A percentile compares a stretch with the other conserved stretches of the same genome.
These are phyloP conservation scores for Achroia grisella DNA, from an alignment of 1,140 invertebrate genomes.

Conservation along the genomic window DNA sequence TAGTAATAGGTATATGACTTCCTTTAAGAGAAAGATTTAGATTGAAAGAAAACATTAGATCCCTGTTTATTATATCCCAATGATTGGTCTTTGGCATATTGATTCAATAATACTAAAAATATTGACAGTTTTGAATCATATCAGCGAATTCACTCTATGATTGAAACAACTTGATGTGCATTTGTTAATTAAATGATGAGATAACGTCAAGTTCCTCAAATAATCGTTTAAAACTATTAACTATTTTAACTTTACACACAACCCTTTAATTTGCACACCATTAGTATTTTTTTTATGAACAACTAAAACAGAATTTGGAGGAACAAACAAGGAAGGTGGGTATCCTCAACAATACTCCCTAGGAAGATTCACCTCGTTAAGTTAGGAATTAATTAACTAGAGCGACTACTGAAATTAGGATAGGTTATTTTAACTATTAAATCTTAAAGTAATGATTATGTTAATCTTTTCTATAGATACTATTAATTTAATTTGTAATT, in stretches of 20 bases:
- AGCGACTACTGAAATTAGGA: slow-evolving; percentile 59
- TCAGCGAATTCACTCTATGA: slow-evolving; percentile 15
- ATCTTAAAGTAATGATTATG: slow-evolving; percentile 67
- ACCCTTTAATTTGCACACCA: slow-evolving; percentile 72
- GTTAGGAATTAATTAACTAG: slow-evolving; percentile 49
- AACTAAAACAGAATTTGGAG: slow-evolving; percentile 20
- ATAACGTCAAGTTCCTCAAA: slow-evolving; percentile 46
- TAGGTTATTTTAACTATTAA: slow-evolving; percentile 54
- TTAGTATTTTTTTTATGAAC: slow-evolving; percentile 42
- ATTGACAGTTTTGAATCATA: slow-evolving; percentile 28
- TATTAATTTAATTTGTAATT: slow-evolving; percentile 67
- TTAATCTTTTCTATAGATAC: slow-evolving; percentile 64
- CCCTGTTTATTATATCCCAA: slow-evolving; percentile 64
- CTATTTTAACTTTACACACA: slow-evolving; percentile 72
- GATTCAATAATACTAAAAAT: slow-evolving; percentile 41
- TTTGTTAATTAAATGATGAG: slow-evolving; percentile 30
- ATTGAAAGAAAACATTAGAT: slow-evolving; percentile 56
- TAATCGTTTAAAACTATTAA: slow-evolving; percentile 60
- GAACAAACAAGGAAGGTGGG: slow-evolving; percentile 28
- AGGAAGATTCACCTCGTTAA: slow-evolving; percentile 19
- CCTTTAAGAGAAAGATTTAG: slow-evolving; percentile 44
- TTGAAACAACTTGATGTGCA: slow-evolving; percentile 39
- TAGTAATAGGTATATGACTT: slow-evolving; percentile 21
- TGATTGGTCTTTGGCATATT: slow-evolving; percentile 67
- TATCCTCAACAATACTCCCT: slow-evolving; percentile 30